Conservation (phyloP, 2,797 vertebrate genomes). For the Trachops cirrhosus region DNA sequence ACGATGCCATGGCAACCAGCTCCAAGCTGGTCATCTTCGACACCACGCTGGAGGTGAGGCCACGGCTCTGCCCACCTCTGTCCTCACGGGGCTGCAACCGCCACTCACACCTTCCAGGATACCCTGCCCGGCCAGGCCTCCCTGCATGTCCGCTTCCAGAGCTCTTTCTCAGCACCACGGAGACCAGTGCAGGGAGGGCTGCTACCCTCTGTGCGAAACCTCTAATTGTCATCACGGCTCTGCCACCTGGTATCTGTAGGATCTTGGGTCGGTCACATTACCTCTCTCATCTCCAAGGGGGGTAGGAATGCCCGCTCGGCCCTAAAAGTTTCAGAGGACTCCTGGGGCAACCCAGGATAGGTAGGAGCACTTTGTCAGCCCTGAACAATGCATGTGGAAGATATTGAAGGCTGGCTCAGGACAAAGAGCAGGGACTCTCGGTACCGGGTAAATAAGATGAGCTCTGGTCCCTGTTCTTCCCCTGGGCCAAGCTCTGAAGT, state of each 20-base stretch:
- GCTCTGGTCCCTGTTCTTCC: neutral
- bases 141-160: neutral
- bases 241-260: neutral
- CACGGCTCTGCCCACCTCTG: neutral
- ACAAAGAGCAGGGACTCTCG: neutral
- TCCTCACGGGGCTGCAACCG: neutral
- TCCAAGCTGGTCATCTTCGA: constrained; percentile 97
- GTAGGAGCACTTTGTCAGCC: neutral
- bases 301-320: neutral
- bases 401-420: neutral
- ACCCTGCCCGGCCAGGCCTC: neutral
- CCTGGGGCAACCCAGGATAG: neutral
- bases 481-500: neutral
- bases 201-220: neutral
- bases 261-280: neutral
- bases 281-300: neutral
- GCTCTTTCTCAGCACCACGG: neutral
- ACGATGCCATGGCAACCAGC: constrained; percentile 95
- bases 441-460: neutral
- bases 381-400: neutral
- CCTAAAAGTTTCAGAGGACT: neutral
- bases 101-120: neutral
- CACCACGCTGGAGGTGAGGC: constrained; percentile 90
- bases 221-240: neutral
- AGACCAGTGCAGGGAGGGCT: neutral